Evolutionary conservation across 2,113 vertebrate species (phyloP).

Genomic region (Morphnarchus princeps): DNA sequence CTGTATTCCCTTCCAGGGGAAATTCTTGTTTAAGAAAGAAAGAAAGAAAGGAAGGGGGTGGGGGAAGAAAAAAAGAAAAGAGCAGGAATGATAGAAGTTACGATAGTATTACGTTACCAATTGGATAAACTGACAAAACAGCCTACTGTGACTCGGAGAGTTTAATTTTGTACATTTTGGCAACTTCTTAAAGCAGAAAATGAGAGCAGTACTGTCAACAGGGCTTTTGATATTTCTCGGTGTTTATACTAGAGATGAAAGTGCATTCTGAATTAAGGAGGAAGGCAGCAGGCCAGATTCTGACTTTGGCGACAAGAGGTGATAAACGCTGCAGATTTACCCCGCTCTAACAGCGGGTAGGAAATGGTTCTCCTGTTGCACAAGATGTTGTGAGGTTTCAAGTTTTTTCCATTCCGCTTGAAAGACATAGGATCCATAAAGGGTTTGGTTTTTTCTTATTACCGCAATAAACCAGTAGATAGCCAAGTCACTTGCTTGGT

Average conservation of each 20-base stretch:
- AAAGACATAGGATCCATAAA: neutral
- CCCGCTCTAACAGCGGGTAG: neutral
- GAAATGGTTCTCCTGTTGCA: slow-evolving; percentile 21
- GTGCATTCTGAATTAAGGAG: slow-evolving; percentile 51
- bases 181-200: slow-evolving; percentile 66
- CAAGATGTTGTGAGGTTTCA: neutral
- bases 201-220: slow-evolving; percentile 58
- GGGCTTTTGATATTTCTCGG: slow-evolving; percentile 54
- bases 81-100: slow-evolving; percentile 41
- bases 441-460: neutral
- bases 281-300: slow-evolving; percentile 47
- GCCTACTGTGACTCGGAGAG: slow-evolving; percentile 43
- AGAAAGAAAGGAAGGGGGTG: neutral
- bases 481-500: neutral
- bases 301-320: slow-evolving; percentile 44
- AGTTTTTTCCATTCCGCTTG: neutral
- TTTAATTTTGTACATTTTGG: slow-evolving; percentile 71
- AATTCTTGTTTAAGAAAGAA: slow-evolving; percentile 3
- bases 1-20: slow-evolving; percentile 12
- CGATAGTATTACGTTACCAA: slow-evolving; percentile 59
- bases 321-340: slow-evolving; percentile 19
- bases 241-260: slow-evolving; percentile 70
- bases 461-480: neutral
- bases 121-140: slow-evolving; percentile 67
- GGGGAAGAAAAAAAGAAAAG: neutral